Conservation (phyloP, 2,797 vertebrate genomes). For the Discoglossus pictus region DNA sequence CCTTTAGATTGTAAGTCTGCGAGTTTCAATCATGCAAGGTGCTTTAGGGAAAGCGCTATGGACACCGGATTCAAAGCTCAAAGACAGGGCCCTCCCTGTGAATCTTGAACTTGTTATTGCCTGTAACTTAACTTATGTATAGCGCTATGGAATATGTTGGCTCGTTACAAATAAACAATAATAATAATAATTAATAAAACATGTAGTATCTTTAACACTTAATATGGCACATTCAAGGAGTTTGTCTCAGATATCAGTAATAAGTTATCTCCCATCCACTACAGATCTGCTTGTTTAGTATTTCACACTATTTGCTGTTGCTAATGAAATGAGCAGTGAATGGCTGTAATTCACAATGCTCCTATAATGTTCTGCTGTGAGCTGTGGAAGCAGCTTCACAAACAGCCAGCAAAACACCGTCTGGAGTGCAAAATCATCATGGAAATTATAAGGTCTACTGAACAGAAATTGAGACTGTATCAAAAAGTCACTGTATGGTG, state of each 20-base stretch:
- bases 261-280: conserved; percentile 36
- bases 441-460: conserved; percentile 50
- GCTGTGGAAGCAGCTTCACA: conserved; percentile 37
- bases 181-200: too few species aligned
- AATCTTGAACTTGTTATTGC: too few species aligned
- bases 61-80: too few species aligned
- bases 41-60: too few species aligned
- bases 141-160: too few species aligned
- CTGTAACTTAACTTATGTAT: too few species aligned
- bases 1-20: too few species aligned
- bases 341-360: conserved; percentile 45
- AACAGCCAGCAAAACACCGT: conserved; percentile 50
- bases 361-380: conserved; percentile 36
- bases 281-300: conserved; percentile 44
- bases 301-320: conserved; percentile 46
- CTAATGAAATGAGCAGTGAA: conserved; percentile 51
- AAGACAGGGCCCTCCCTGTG: too few species aligned
- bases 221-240: conserved; percentile 30
- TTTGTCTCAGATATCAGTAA: conserved; percentile 23
- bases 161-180: too few species aligned
- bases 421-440: conserved; percentile 46
- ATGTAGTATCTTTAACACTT: too few species aligned
- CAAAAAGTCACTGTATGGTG: conserved; percentile 32
- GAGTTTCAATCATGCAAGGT: too few species aligned
- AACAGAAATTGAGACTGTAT: conserved; percentile 43